A percentile compares a stretch with the other conserved stretches of the same genome.
Evolutionary conservation across 1,140 invertebrate species (phyloP).

Genomic region (Choristoneura fumiferana): DNA sequence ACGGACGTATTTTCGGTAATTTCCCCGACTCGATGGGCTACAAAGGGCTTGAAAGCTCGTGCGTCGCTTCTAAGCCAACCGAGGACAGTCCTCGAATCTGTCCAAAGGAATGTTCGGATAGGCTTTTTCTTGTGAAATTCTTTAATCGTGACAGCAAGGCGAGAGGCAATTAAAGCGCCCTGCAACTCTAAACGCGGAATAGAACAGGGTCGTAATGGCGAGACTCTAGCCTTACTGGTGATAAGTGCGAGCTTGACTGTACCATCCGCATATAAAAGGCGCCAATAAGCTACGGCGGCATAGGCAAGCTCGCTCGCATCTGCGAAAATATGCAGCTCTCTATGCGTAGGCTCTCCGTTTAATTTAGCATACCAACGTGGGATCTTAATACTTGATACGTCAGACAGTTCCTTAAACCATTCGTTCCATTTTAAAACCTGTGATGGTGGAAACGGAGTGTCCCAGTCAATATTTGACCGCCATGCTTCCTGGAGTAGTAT

Average conservation of each 20-base stretch:
- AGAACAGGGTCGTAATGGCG: conserved; percentile 25
- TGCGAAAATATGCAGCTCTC: background rate
- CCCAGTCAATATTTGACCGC: conserved; percentile 34
- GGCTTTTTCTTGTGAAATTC: too few relatives aligned
- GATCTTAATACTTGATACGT: background rate
- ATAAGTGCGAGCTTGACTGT: conserved; percentile 9
- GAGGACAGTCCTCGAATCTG: conserved; percentile 36
- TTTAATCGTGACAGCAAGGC: background rate
- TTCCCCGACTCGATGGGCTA: conserved; percentile 37
- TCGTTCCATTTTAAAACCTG: background rate
- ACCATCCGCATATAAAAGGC: background rate
- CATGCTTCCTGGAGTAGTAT: conserved; percentile 38
- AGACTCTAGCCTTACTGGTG: conserved; percentile 19
- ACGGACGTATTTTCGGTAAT: conserved; percentile 29
- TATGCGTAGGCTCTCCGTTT: conserved; percentile 13
- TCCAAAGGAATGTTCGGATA: too few relatives aligned
- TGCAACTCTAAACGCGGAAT: conserved; percentile 34
- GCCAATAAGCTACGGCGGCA: conserved; percentile 20
- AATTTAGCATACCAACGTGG: conserved; percentile 9
- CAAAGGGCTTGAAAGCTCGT: conserved; percentile 34
- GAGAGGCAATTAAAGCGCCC: conserved; percentile 20
- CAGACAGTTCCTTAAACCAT: background rate
- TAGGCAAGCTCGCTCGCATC: conserved; percentile 5
- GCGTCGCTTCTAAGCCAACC: conserved; percentile 35
- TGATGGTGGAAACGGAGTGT: conserved; percentile 21